These are phyloP conservation scores for Pseudochirops cupreus DNA, from an alignment of 2,797 vertebrate species.

Conservation along the genomic window DNA sequence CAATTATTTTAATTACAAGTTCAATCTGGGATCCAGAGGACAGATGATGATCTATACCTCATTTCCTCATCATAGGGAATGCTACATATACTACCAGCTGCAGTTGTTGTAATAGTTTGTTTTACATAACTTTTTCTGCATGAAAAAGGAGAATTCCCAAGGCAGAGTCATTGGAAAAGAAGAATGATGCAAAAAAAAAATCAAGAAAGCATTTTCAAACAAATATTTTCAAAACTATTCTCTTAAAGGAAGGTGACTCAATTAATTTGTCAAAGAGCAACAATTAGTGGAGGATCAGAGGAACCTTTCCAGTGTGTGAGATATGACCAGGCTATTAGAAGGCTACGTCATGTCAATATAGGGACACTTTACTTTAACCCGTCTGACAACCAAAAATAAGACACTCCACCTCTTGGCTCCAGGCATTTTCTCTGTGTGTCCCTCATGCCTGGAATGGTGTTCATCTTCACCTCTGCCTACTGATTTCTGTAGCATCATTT, in stretches of 20 bases:
- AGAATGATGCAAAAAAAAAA: background rate
- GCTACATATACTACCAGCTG: background rate
- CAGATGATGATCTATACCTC: background rate
- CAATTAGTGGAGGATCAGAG: background rate
- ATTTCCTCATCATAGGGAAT: background rate
- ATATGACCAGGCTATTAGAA: background rate
- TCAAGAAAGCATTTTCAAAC: background rate
- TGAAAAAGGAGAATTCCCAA: background rate
- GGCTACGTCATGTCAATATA: background rate
- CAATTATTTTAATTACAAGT: background rate
- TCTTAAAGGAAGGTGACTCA: background rate
- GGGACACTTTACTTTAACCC: background rate
- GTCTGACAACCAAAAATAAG: background rate
- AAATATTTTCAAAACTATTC: background rate
- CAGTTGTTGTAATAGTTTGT: background rate
- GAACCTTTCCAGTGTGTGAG: background rate
- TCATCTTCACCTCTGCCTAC: background rate
- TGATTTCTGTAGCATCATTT: background rate
- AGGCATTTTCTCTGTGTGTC: background rate
- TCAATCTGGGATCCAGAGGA: background rate
- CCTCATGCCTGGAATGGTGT: background rate
- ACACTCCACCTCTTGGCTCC: background rate
- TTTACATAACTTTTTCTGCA: background rate
- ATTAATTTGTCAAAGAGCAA: background rate
- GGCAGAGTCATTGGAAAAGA: background rate